These are phyloP conservation scores for Phrixothrix hirtus DNA, from an alignment of 2,888 invertebrate genomes.

Conservation along the genomic window DNA sequence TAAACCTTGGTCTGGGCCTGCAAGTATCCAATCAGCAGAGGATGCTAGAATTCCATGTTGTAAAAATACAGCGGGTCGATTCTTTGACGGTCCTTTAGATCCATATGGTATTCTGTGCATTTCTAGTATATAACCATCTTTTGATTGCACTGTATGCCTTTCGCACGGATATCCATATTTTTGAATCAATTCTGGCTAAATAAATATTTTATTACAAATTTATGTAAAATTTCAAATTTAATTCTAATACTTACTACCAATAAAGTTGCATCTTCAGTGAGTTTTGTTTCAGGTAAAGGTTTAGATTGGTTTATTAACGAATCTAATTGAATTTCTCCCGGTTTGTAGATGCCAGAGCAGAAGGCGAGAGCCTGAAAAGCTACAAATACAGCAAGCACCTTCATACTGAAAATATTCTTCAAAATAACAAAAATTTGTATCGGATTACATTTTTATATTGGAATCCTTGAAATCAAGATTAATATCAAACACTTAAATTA, in stretches of 20 bases:
- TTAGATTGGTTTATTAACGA: too few species aligned
- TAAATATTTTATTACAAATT: conserved; percentile 11
- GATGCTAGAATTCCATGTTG: conserved; percentile 59
- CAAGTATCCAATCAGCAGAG: conserved; percentile 59
- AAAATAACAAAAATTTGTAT: too few species aligned
- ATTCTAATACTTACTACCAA: conserved; percentile 26
- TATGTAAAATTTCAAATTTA: neutral
- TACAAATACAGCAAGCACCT: too few species aligned
- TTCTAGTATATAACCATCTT: conserved; percentile 59
- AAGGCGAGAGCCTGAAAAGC: too few species aligned
- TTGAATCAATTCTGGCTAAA: conserved; percentile 47
- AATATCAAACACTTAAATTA: too few species aligned
- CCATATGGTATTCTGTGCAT: conserved; percentile 49
- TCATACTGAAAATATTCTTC: too few species aligned
- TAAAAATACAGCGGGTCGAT: conserved; percentile 52
- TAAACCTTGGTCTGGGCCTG: conserved; percentile 55
- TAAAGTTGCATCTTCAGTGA: conserved; percentile 33
- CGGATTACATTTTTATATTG: too few species aligned
- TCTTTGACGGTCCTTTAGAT: conserved; percentile 51
- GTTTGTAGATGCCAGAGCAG: too few species aligned
- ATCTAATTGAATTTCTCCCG: too few species aligned
- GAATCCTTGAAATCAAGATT: too few species aligned
- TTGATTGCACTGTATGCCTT: conserved; percentile 49
- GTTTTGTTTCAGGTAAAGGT: too few species aligned
- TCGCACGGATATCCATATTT: conserved; percentile 50